Evolutionary conservation across 2,113 vertebrate species (phyloP), one percentile per base, ranked within the genome.

Genomic region (Lampris megalopsis): DNA sequence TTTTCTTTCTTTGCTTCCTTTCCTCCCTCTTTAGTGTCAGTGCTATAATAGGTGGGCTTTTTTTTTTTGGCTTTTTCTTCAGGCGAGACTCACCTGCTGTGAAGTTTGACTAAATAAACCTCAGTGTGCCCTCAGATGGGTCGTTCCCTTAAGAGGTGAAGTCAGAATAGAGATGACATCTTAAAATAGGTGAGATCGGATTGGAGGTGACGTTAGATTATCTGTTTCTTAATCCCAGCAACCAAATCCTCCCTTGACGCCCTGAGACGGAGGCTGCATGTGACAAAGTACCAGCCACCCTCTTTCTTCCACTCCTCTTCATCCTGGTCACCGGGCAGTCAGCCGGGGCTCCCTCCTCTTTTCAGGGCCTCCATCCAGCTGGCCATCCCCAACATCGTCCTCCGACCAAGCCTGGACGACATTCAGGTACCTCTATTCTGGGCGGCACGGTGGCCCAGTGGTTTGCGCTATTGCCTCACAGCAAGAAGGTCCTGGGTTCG

Each of bases 361-460:
- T 93, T 96, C 73, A 93, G 79, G 83, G 72, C 93, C 72, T 90
- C 94, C 76, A 81, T 95, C 83, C 91, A 95, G 36, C 90, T 96
- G 65, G 80, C 94, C 79, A 94, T 96, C 83, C 95, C 95, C 68
- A 95, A 92, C 87, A 89, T 96, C 54, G 82, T 95, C 72, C 85
- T 96, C 77, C 92, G 73, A 74, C 96, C 96, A 73, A 95, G 92
- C 68, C 89, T 96, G 60, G 94, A 95, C 38, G 92, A 96, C 53
- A 93, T 96, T 41, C 96, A 96, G 94, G 96, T 96, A 81, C 49
- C 1, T 48, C 48, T 58, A 3, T 2, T 5, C 43, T 45, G 43
- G 7, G 43, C 43, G 43, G 24, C 24, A 24, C 24, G 24, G 24
- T 24, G 24, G 24, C 24, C 24, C 24, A 24, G 24, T 24, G 24